A percentile compares a stretch with the other conserved stretches of the same genome.
These are phyloP conservation scores for Amblyraja radiata DNA, from an alignment of 2,797 vertebrate species.

Conservation along the genomic window DNA sequence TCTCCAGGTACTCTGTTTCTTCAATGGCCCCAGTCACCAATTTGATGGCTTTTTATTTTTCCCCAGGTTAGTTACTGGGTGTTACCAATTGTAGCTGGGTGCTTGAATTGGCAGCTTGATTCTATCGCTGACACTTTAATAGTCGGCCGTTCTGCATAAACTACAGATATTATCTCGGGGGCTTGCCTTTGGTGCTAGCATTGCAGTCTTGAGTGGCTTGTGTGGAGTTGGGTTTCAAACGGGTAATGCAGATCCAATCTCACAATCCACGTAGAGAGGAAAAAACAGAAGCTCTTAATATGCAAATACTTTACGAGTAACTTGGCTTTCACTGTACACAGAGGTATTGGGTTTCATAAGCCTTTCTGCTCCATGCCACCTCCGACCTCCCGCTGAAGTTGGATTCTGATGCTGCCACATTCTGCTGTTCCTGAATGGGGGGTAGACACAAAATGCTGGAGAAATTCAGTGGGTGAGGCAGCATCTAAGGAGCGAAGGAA, in stretches of 20 bases:
- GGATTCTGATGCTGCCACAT: not conserved
- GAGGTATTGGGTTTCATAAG: not conserved
- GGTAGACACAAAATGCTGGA: no score
- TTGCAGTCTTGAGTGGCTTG: not conserved
- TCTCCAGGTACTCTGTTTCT: not conserved
- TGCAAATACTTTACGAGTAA: not conserved
- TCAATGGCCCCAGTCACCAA: not conserved
- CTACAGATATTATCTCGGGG: not conserved
- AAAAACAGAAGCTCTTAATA: not conserved
- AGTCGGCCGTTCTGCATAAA: not conserved
- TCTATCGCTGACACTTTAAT: not conserved
- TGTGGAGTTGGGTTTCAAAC: not conserved
- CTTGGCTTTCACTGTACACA: not conserved
- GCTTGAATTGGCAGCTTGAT: not conserved
- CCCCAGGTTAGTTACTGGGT: not conserved
- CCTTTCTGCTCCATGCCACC: not conserved
- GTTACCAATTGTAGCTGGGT: not conserved
- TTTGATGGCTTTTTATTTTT: not conserved
- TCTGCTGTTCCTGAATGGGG: not conserved
- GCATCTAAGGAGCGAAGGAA: no score
- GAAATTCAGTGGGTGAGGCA: no score
- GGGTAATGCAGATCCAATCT: no score
- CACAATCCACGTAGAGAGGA: not conserved
- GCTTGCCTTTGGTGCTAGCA: not conserved
- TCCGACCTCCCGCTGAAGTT: not conserved